Percentiles rank a stretch among this genome's conserved stretches.
These are phyloP conservation scores for Miniopterus natalensis DNA, from an alignment of 2,113 vertebrate species.

Conservation along the genomic window DNA sequence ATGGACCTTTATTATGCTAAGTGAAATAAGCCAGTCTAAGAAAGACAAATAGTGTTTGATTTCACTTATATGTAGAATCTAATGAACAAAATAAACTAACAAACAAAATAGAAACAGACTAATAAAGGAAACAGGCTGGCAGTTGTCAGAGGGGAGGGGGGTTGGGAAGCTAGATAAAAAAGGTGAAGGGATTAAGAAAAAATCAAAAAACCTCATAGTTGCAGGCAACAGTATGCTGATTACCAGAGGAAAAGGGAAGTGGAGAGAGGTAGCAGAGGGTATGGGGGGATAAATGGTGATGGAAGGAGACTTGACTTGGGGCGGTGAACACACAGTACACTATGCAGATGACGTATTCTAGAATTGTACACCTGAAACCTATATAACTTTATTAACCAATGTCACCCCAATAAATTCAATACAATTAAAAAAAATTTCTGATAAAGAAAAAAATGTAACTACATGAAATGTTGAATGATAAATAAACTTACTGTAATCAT, in stretches of 20 bases:
- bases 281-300: neutral
- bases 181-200: neutral
- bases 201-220: neutral
- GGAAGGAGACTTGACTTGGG: neutral
- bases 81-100: neutral
- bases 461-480: neutral
- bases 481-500: neutral
- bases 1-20: neutral
- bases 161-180: neutral
- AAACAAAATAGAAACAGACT: neutral
- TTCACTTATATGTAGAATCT: neutral
- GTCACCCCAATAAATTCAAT: neutral
- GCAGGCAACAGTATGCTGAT: neutral
- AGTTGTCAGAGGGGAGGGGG: neutral
- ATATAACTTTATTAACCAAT: neutral
- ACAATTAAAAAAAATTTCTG: neutral
- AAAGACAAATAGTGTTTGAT: neutral
- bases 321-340: neutral
- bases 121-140: neutral
- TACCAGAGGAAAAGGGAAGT: neutral
- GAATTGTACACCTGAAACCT: neutral
- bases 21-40: neutral
- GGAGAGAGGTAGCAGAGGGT: neutral
- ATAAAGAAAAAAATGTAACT: neutral
- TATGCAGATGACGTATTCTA: neutral